Base-by-base conservation (phyloP, 2,888 invertebrate species). In the Eilema griseolum region DNA sequence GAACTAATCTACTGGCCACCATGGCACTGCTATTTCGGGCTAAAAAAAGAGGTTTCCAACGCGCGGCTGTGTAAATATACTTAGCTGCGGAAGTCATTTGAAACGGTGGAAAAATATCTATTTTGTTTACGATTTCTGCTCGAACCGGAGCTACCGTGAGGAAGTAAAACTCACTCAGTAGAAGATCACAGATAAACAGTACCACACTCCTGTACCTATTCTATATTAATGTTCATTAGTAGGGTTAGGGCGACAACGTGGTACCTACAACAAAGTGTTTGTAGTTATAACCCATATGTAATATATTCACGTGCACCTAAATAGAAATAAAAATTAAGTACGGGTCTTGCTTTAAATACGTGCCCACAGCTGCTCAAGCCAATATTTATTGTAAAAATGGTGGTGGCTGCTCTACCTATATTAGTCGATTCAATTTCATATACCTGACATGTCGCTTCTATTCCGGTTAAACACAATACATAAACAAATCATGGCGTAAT, bases 381-480 rank as follows among this genome's bases (percentile, higher is more conserved):
- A 2, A 52, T n/a, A 52, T 52, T 52, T 20, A 20, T n/a, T n/a
- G 52, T 52, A 52, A 52, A 52, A 52, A 52, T 52, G 10, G 46
- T 20, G 46, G 52, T 52, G 52, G 52, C 52, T 16, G 52, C 52
- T 16, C 16, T 59, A 26, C 59, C 23, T 59, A 59, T 59, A 59
- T 41, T 16, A 24, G 59, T 59, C 7, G 59, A 59, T 16, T 20
- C 59, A 26, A 59, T 28, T 59, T 59, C 59, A 59, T 26, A 26
- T 59, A 23, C 57, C 14, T 59, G 16, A 59, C 59, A 59, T 59
- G 24, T 59, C 59, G 59, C 28, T 26, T 59, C 26, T 28, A 59
- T 16, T 59, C 59, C 59, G 28, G 24, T 26, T 57, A 26, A 59
- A 14, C 14, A 11, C 16, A 59, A 26, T 26, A 57, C 57, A 12